Percentiles rank a stretch among this genome's conserved stretches.
Conservation (phyloP, 2,797 vertebrate genomes). For the Varecia variegata region DNA sequence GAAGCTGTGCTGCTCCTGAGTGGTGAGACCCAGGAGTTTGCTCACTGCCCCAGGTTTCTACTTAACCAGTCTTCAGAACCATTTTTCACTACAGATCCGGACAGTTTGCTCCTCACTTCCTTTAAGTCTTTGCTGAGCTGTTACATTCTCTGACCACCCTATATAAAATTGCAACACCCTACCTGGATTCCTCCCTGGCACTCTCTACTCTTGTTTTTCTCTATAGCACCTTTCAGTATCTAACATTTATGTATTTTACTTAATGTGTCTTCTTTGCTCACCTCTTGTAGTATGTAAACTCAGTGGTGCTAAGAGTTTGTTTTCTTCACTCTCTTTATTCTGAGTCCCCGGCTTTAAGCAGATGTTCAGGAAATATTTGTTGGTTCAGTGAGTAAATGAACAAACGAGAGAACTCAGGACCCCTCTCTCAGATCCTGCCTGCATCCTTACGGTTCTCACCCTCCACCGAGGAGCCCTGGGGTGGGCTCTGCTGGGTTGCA, state of each 20-base stretch:
- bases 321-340: neutral
- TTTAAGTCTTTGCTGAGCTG: neutral
- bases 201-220: neutral
- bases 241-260: neutral
- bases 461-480: too few relatives aligned
- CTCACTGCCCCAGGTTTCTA: neutral
- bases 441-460: too few relatives aligned
- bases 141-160: neutral
- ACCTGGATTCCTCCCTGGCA: neutral
- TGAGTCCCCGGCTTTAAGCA: neutral
- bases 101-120: neutral
- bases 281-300: neutral
- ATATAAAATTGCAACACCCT: neutral
- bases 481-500: neutral
- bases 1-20: neutral
- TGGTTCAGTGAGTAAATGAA: neutral
- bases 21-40: neutral
- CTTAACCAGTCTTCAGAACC: neutral
- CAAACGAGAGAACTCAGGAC: neutral
- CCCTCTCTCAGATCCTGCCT: neutral
- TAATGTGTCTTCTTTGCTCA: neutral
- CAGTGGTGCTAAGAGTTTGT: neutral
- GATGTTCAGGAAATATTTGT: neutral
- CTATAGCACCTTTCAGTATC: neutral
- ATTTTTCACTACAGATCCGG: neutral